Percentiles rank a stretch among this genome's conserved stretches.
Conservation (phyloP, 2,113 vertebrate species). For the Nerophis lumbriciformis region DNA sequence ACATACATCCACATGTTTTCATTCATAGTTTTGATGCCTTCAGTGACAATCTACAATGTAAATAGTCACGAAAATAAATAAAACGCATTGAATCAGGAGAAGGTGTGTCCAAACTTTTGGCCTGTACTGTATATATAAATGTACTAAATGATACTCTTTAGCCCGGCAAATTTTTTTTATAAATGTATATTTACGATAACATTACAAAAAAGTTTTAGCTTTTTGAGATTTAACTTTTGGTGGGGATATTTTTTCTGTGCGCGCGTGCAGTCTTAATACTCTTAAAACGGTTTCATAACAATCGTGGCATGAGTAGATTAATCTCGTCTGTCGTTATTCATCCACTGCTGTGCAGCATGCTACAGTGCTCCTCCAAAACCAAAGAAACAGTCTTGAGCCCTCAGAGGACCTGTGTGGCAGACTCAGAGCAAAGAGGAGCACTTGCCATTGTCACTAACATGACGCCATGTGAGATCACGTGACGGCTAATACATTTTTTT, state of each 20-base stretch:
- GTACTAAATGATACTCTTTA: not conserved
- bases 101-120: too few species aligned
- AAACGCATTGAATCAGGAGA: too few species aligned
- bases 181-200: not conserved
- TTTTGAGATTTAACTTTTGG: slow-evolving; percentile 7
- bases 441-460: not conserved
- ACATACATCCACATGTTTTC: too few species aligned
- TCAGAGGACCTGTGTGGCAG: not conserved
- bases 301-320: slow-evolving; percentile 38
- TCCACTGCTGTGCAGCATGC: slow-evolving; percentile 11
- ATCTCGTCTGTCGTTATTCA: slow-evolving; percentile 37
- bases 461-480: slow-evolving; percentile 5
- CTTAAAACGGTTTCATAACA: slow-evolving; percentile 54
- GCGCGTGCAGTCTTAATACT: slow-evolving; percentile 32
- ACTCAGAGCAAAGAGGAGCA: not conserved
- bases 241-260: slow-evolving; percentile 13
- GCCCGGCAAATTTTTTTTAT: too few species aligned
- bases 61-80: too few species aligned
- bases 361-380: slow-evolving; percentile 23
- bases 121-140: too few species aligned
- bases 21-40: too few species aligned
- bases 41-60: too few species aligned
- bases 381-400: slow-evolving; percentile 14
- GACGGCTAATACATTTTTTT: not conserved
- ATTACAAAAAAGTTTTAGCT: slow-evolving; percentile 1